Evolutionary conservation across 2,888 invertebrate species (phyloP).

Genomic region (Tubulanus polymorphus): DNA sequence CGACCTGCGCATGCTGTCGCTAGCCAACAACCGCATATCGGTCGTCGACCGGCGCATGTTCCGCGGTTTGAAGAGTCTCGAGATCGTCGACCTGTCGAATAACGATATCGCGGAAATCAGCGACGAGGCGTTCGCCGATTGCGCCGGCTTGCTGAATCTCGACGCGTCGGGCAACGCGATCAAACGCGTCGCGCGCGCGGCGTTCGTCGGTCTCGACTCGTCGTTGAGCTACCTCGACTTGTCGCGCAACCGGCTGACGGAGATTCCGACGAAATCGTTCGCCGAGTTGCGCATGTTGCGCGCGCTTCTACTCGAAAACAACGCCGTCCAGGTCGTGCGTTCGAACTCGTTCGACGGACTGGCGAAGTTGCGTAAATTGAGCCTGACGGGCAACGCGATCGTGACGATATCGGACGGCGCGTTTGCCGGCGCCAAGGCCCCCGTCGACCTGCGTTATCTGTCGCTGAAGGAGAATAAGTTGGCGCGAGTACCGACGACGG

Average conservation of each 20-base stretch:
- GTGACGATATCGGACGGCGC: background rate
- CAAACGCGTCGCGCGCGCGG: background rate
- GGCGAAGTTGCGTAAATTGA: background rate
- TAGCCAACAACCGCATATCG: background rate
- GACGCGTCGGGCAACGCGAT: background rate
- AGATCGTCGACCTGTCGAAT: background rate
- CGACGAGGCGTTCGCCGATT: background rate
- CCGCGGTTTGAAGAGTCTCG: background rate
- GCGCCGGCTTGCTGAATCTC: background rate
- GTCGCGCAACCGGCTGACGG: background rate
- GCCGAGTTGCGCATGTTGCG: background rate
- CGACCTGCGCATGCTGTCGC: background rate
- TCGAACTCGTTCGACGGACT: background rate
- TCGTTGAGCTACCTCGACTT: background rate
- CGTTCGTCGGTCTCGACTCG: background rate
- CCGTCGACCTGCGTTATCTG: background rate
- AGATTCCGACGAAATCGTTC: background rate
- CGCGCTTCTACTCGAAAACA: background rate
- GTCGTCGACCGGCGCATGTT: background rate
- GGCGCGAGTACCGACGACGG: background rate
- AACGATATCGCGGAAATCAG: background rate
- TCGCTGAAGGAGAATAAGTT: background rate
- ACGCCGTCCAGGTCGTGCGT: background rate
- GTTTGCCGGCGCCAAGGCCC: background rate
- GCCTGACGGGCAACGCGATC: background rate